A percentile compares a stretch with the other conserved stretches of the same genome.
Conservation (phyloP, 2,797 vertebrate genomes). For the Serranus cabrilla region DNA sequence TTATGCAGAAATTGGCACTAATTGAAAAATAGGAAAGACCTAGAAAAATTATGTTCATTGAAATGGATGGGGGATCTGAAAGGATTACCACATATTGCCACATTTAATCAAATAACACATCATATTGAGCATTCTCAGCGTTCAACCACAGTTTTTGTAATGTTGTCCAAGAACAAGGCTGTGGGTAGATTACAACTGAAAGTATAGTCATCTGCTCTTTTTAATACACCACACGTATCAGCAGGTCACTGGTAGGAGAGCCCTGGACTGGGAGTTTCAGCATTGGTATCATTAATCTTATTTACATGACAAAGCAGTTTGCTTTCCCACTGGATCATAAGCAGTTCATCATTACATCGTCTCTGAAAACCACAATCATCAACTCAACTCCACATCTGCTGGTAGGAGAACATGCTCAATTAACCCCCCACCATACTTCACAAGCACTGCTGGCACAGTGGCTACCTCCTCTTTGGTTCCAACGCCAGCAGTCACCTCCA, state of each 20-base stretch:
- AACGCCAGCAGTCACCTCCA: conserved; percentile 19
- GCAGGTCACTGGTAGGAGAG: conserved; percentile 2
- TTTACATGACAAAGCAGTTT: conserved; percentile 46
- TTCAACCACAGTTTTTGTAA: background rate
- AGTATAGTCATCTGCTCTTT: background rate
- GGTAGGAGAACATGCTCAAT: conserved; percentile 40
- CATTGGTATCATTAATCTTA: conserved; percentile 36
- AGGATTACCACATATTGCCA: background rate
- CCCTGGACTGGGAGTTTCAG: background rate
- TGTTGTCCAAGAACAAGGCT: background rate
- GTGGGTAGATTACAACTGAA: background rate
- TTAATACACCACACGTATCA: conserved; percentile 8
- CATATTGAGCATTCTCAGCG: background rate
- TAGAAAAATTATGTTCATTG: too few species aligned
- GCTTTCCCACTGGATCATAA: conserved; percentile 29
- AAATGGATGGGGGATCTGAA: too few species aligned
- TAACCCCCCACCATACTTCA: conserved; percentile 33
- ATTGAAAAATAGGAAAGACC: too few species aligned
- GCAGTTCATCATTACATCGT: conserved; percentile 32
- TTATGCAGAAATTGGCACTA: too few species aligned
- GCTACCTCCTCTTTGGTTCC: conserved; percentile 6
- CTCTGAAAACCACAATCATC: conserved; percentile 44
- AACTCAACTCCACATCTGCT: conserved; percentile 37
- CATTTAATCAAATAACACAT: background rate
- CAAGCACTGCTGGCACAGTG: background rate